Evolutionary conservation across 1,140 invertebrate species (phyloP).

Genomic region (Brachionus manjavacas): DNA sequence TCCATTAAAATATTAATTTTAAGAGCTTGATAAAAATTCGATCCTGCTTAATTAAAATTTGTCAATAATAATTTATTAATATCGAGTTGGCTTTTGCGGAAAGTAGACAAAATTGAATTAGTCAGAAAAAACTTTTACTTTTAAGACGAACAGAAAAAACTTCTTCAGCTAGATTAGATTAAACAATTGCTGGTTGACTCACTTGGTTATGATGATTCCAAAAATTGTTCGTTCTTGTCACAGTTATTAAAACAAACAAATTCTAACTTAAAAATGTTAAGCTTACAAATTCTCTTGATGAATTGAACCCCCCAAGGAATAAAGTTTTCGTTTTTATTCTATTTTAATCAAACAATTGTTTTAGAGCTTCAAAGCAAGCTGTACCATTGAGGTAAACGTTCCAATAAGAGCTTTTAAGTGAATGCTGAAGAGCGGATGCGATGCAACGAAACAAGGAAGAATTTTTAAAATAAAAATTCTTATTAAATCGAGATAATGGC

Average conservation of each 20-base stretch:
- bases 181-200: not conserved
- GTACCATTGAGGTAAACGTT: not conserved
- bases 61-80: constrained; percentile 24
- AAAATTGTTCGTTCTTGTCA: not conserved
- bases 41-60: constrained; percentile 7
- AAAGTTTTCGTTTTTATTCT: not conserved
- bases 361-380: not conserved
- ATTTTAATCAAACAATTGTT: not conserved
- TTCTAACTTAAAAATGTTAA: not conserved
- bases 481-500: not conserved
- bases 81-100: not conserved
- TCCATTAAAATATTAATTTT: constrained; percentile 11
- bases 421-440: not conserved
- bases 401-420: not conserved
- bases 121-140: not conserved
- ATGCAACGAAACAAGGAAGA: not conserved
- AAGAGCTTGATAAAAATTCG: not conserved
- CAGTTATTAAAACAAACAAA: not conserved
- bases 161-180: not conserved
- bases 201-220: not conserved
- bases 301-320: not conserved
- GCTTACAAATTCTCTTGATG: not conserved
- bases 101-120: not conserved
- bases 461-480: not conserved
- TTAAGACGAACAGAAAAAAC: not conserved